These are phyloP conservation scores for Schizopygopsis malacanthus DNA, from an alignment of 2,797 vertebrate genomes.

Conservation along the genomic window DNA sequence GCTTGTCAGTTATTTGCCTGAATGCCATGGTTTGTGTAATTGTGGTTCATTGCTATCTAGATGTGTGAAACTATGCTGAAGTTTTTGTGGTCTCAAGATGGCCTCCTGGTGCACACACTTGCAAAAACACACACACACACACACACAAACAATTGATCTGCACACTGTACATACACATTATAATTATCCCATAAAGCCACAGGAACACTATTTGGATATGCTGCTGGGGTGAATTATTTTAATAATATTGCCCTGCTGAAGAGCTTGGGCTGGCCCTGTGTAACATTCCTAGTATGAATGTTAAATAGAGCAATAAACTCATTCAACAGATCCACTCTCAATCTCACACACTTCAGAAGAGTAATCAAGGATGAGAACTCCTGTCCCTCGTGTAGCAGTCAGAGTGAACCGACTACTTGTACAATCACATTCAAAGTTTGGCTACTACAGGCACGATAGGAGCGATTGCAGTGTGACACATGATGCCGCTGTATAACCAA, in stretches of 20 bases:
- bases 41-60: constrained; percentile 39
- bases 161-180: constrained; percentile 48
- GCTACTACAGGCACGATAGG: constrained; percentile 23
- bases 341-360: constrained; percentile 35
- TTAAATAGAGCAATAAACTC: constrained; percentile 82
- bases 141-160: constrained; percentile 42
- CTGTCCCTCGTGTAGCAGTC: constrained; percentile 58
- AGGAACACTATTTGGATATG: constrained; percentile 49
- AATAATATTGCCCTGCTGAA: constrained; percentile 38
- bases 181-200: constrained; percentile 56
- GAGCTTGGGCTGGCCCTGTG: constrained; percentile 62
- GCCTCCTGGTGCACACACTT: constrained; percentile 44
- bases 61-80: constrained; percentile 49
- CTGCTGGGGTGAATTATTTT: constrained; percentile 47
- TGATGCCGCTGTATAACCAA: constrained; percentile 73
- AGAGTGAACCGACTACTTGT: constrained; percentile 75
- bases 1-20: constrained; percentile 62
- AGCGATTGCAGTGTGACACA: constrained; percentile 36
- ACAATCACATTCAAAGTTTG: constrained; percentile 57
- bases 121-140: constrained; percentile 4
- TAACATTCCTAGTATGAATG: constrained; percentile 66
- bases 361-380: constrained; percentile 29
- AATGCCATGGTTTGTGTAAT: constrained; percentile 61
- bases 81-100: constrained; percentile 56
- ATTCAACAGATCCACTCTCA: constrained; percentile 44